Evolutionary conservation across 2,113 vertebrate species (phyloP).

Genomic region (Tachysurus fulvidraco): DNA sequence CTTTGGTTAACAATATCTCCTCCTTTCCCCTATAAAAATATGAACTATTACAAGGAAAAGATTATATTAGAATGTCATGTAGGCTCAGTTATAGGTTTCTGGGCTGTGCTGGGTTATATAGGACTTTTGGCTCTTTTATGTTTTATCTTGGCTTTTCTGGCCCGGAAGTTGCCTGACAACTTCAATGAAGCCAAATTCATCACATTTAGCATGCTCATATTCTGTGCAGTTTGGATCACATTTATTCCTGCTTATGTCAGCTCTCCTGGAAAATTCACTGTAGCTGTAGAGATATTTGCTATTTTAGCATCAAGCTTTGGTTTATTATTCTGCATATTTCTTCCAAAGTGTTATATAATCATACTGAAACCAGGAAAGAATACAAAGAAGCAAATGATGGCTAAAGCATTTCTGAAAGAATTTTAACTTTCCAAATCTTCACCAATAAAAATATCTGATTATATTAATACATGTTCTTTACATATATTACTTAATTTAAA

Average conservation of each 20-base stretch:
- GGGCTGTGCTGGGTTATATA: too few relatives aligned
- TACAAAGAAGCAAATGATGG: constrained; percentile 38
- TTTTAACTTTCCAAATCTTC: not conserved
- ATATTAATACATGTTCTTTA: constrained; percentile 34
- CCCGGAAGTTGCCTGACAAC: constrained; percentile 1
- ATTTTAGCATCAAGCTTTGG: constrained; percentile 52
- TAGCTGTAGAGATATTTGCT: constrained; percentile 70
- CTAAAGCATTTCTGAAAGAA: not conserved
- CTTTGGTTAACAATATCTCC: too few relatives aligned
- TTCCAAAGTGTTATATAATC: constrained; percentile 52
- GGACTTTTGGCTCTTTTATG: too few relatives aligned
- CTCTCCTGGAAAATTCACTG: constrained; percentile 70
- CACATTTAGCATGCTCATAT: constrained; percentile 15
- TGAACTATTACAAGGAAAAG: too few relatives aligned
- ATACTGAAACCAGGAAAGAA: constrained; percentile 42
- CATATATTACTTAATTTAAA: not conserved
- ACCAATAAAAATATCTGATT: not conserved
- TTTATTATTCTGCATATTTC: constrained; percentile 46
- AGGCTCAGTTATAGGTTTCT: too few relatives aligned
- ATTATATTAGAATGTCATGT: too few relatives aligned
- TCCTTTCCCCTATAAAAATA: too few relatives aligned
- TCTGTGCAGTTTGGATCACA: constrained; percentile 57
- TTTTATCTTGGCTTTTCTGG: too few relatives aligned
- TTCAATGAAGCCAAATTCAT: constrained; percentile 22
- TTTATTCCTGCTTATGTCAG: constrained; percentile 71